These are phyloP conservation scores for Drosophila carrolli DNA, from an alignment of 1,140 invertebrate species.

Conservation along the genomic window DNA sequence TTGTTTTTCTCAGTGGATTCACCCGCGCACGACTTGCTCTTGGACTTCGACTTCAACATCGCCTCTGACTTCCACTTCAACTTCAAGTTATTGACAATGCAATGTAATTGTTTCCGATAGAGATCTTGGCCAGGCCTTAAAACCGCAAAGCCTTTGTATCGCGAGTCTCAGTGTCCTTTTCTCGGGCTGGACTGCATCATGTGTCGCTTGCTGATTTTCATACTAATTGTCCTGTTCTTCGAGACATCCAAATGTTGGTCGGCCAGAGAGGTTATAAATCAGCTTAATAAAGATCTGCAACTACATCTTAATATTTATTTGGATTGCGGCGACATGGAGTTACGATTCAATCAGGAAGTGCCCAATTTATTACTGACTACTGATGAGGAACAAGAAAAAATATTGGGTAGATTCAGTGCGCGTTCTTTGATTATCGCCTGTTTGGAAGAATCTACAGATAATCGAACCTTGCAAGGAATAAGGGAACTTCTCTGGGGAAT, in stretches of 20 bases:
- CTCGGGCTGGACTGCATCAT: conserved; percentile 11
- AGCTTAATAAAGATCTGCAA: conserved; percentile 18
- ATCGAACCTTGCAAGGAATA: conserved; percentile 1
- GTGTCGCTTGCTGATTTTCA: conserved; percentile 3
- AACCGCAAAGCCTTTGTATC: conserved; percentile 6
- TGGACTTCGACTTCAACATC: conserved; percentile 18
- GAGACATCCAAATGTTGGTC: background rate
- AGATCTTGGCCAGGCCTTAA: conserved; percentile 38
- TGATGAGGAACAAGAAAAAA: background rate
- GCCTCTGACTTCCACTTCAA: conserved; percentile 31
- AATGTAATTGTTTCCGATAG: conserved; percentile 43
- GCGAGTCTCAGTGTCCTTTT: conserved; percentile 37
- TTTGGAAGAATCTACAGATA: background rate
- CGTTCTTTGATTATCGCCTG: conserved; percentile 21
- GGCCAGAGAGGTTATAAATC: conserved; percentile 13
- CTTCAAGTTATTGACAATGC: conserved; percentile 43
- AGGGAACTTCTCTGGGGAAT: conserved; percentile 27
- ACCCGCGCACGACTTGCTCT: conserved; percentile 24
- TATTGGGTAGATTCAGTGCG: conserved; percentile 23
- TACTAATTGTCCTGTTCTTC: background rate
- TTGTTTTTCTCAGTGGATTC: conserved; percentile 1
- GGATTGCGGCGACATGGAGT: conserved; percentile 5
- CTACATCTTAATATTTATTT: conserved; percentile 27
- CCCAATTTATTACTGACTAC: conserved; percentile 1
- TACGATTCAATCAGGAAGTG: background rate